These are phyloP conservation scores for Homalodisca vitripennis DNA, from an alignment of 1,140 invertebrate genomes.

Conservation along the genomic window DNA sequence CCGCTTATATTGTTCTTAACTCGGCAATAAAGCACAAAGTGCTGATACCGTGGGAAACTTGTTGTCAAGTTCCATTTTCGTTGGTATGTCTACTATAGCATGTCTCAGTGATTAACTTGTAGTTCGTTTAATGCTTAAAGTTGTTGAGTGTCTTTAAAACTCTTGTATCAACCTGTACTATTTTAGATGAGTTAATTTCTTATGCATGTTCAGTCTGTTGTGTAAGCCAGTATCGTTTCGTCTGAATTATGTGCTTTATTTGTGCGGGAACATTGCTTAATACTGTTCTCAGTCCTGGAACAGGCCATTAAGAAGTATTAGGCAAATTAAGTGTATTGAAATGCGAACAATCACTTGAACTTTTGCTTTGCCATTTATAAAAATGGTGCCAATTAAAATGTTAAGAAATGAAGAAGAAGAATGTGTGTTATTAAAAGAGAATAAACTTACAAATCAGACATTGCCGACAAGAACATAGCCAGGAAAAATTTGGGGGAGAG, in stretches of 20 bases:
- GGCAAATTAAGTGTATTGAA: no score
- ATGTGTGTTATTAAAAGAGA: no score
- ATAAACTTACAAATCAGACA: no score
- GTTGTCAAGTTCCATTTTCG: conserved; percentile 31
- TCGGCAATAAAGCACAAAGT: conserved; percentile 55
- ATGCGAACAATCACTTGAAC: no score
- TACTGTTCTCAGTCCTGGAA: no score
- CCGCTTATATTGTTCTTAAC: conserved; percentile 66
- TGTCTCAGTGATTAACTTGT: not conserved
- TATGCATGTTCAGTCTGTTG: not conserved
- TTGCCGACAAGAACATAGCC: no score
- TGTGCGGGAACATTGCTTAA: not conserved
- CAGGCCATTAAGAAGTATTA: no score
- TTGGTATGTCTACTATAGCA: conserved; percentile 32
- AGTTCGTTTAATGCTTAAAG: not conserved
- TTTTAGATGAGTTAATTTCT: not conserved
- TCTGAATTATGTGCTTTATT: not conserved
- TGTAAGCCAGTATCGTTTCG: not conserved
- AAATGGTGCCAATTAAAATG: no score
- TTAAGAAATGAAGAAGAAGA: no score
- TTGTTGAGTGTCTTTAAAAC: not conserved
- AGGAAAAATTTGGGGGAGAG: no score
- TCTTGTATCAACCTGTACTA: not conserved
- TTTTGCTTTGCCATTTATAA: no score
- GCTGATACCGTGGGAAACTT: conserved; percentile 60